Evolutionary conservation across 1,140 invertebrate genomes (phyloP).

Genomic region (Yoshiicerus persimilis): DNA sequence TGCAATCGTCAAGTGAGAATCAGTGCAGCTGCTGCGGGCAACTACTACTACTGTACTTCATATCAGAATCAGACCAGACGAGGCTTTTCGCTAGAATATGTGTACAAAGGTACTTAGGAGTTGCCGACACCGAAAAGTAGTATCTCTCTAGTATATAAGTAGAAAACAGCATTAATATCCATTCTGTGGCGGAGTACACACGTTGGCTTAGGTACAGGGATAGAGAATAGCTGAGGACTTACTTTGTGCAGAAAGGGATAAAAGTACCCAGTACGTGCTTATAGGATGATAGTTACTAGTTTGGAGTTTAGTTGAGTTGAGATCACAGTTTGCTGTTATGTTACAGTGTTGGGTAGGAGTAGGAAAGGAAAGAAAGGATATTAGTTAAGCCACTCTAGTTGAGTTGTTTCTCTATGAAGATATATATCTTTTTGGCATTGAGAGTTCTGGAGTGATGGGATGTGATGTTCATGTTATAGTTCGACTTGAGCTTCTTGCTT

Average conservation of each 20-base stretch:
- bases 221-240: not conserved
- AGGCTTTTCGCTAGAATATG: not conserved
- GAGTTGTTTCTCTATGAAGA: constrained; percentile 5
- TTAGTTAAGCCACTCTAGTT: not conserved
- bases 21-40: not conserved
- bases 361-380: not conserved
- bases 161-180: no score
- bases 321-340: not conserved
- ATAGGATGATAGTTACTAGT: not conserved
- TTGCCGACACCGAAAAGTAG: not conserved
- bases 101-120: not conserved
- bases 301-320: not conserved
- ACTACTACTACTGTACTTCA: not conserved
- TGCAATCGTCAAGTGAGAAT: constrained; percentile 1
- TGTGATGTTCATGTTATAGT: not conserved
- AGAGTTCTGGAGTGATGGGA: not conserved
- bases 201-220: no score
- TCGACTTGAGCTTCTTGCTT: not conserved
- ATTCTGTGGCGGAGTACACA: no score
- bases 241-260: not conserved
- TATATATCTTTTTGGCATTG: constrained; percentile 4
- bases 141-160: not conserved
- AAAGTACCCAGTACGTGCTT: no score
- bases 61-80: not conserved
- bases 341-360: not conserved